A percentile compares a stretch with the other conserved stretches of the same genome.
These are phyloP conservation scores for Irena cyanogastra DNA, from an alignment of 2,113 vertebrate species.

Conservation along the genomic window DNA sequence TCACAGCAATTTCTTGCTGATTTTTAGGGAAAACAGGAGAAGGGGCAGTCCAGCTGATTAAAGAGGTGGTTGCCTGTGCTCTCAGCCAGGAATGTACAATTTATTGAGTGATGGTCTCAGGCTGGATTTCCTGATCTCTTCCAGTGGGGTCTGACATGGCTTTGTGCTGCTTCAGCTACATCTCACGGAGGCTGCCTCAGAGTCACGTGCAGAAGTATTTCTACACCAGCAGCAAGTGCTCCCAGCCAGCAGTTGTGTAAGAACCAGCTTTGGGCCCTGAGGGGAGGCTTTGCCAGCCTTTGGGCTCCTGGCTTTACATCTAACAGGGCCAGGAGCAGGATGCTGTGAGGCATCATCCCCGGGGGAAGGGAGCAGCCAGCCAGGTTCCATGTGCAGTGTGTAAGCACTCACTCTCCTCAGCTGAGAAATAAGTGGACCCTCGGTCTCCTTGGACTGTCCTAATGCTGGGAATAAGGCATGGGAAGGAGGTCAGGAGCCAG, in stretches of 20 bases:
- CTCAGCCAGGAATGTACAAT: neutral
- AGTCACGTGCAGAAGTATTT: conserved; percentile 37
- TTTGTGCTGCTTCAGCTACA: conserved; percentile 39
- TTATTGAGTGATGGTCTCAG: neutral
- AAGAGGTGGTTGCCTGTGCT: neutral
- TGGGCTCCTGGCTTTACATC: neutral
- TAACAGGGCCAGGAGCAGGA: accelerated
- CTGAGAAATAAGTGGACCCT: neutral
- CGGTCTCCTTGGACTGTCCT: neutral
- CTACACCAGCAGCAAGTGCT: conserved; percentile 53
- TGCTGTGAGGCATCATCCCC: neutral
- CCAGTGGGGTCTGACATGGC: conserved; percentile 22
- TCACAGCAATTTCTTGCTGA: neutral
- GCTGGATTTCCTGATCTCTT: neutral
- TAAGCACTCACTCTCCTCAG: neutral
- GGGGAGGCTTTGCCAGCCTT: neutral
- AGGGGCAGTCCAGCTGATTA: neutral
- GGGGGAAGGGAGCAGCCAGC: neutral
- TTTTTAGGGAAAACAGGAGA: neutral
- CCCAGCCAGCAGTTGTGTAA: conserved; percentile 53
- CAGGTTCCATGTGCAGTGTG: accelerated
- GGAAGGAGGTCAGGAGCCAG: neutral
- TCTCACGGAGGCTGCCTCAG: neutral
- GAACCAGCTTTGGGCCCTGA: neutral
- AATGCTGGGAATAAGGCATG: neutral